These are phyloP conservation scores for Emberiza fucata DNA, from an alignment of 2,113 vertebrate genomes.

Conservation along the genomic window DNA sequence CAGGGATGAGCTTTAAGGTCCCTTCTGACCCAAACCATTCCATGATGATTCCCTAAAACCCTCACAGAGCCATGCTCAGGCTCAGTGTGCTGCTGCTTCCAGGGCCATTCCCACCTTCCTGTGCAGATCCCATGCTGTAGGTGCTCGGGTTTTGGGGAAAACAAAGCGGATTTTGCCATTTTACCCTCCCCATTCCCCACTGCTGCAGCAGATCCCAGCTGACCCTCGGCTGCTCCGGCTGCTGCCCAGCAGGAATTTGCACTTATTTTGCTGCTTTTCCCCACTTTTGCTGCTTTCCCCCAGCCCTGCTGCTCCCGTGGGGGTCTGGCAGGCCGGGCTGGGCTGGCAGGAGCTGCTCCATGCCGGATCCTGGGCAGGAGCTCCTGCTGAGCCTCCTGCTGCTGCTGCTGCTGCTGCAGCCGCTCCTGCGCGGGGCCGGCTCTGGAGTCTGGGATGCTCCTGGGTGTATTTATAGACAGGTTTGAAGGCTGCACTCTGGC, in stretches of 20 bases:
- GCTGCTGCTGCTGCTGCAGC: background rate
- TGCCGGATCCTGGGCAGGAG: background rate
- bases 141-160: background rate
- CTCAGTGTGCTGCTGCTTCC: accelerated
- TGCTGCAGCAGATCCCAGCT: accelerated
- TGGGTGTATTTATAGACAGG: accelerated
- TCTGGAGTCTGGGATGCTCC: background rate
- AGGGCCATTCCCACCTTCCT: background rate
- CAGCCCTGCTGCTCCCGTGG: background rate
- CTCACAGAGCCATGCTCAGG: accelerated
- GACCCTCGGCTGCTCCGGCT: background rate
- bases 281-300: no score
- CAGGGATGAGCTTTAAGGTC: background rate
- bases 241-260: background rate
- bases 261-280: background rate
- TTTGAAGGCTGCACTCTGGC: background rate
- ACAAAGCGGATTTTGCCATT: background rate
- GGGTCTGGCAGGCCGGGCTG: background rate
- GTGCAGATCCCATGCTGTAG: accelerated
- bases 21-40: background rate
- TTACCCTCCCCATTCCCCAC: accelerated
- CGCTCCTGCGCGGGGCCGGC: accelerated
- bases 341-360: background rate
- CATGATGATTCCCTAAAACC: accelerated
- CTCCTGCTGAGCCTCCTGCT: background rate